Evolutionary conservation across 2,888 invertebrate genomes (phyloP).

Genomic region (Lamellibrachia satsuma): DNA sequence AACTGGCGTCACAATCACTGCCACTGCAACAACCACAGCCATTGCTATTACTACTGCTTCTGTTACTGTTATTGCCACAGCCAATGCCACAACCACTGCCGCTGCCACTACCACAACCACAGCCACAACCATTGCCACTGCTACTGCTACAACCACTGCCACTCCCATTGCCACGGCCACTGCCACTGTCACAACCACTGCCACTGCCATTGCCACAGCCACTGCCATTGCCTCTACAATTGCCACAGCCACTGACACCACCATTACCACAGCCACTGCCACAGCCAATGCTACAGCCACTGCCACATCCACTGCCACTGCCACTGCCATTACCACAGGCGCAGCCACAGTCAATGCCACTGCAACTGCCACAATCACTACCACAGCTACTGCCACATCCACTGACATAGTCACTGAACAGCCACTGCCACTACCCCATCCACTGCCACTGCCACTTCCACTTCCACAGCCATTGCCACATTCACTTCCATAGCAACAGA

Average conservation of each 20-base stretch:
- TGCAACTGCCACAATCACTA: not conserved
- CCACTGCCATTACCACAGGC: not conserved
- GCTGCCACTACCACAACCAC: not conserved
- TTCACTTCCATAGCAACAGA: not conserved
- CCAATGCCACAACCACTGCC: conserved; percentile 8
- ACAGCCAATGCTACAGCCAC: no score
- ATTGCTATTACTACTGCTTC: conserved; percentile 18
- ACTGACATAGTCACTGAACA: conserved; percentile 13
- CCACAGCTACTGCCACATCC: not conserved
- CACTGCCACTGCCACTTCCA: conserved; percentile 5
- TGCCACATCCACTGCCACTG: no score
- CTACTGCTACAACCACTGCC: conserved; percentile 19
- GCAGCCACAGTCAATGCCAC: not conserved
- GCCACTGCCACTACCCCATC: conserved; percentile 13
- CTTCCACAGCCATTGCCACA: not conserved
- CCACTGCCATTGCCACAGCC: conserved; percentile 13
- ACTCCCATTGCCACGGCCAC: conserved; percentile 6
- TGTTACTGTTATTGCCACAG: not conserved
- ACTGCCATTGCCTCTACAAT: not conserved
- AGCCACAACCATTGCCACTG: not conserved
- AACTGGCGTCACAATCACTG: not conserved
- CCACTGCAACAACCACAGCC: not conserved
- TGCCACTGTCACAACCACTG: not conserved
- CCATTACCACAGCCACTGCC: no score
- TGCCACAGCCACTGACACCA: not conserved